Evolutionary conservation across 2,113 vertebrate genomes (phyloP).

Genomic region (Lophura nycthemera): DNA sequence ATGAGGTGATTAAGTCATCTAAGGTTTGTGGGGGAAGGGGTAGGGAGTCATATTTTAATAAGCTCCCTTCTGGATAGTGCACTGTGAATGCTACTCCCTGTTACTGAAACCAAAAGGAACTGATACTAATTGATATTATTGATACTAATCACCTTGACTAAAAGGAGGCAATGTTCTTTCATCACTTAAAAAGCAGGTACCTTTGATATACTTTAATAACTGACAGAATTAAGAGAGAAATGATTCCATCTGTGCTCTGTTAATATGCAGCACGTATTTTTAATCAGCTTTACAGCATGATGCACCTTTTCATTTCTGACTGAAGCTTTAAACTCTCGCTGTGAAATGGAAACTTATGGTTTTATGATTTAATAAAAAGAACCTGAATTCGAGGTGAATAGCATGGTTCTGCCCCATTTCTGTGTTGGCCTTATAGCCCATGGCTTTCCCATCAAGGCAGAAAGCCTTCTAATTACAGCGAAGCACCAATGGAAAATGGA

Average conservation of each 20-base stretch:
- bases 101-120: background rate
- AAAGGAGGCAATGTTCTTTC: slow-evolving; percentile 13
- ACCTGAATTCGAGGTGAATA: slow-evolving; percentile 15
- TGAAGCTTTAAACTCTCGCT: slow-evolving; percentile 32
- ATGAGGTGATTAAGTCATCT: slow-evolving; percentile 30
- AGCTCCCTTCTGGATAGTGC: slow-evolving; percentile 21
- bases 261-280: slow-evolving; percentile 62
- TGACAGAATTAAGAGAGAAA: slow-evolving; percentile 43
- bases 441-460: slow-evolving; percentile 41
- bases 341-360: slow-evolving; percentile 21
- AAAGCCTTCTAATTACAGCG: slow-evolving; percentile 66
- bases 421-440: background rate
- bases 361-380: slow-evolving; percentile 48
- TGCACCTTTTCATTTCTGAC: slow-evolving; percentile 19
- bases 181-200: slow-evolving; percentile 17
- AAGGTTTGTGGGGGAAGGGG: background rate
- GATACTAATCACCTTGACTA: slow-evolving; percentile 22
- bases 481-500: slow-evolving; percentile 50
- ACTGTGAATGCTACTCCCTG: background rate
- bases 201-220: slow-evolving; percentile 43
- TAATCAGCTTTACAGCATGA: slow-evolving; percentile 58
- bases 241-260: slow-evolving; percentile 37
- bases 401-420: slow-evolving; percentile 15
- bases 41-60: slow-evolving; percentile 39
- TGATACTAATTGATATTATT: slow-evolving; percentile 49